Conservation (phyloP, 2,888 invertebrate species). For the Pilophorus perplexus region DNA sequence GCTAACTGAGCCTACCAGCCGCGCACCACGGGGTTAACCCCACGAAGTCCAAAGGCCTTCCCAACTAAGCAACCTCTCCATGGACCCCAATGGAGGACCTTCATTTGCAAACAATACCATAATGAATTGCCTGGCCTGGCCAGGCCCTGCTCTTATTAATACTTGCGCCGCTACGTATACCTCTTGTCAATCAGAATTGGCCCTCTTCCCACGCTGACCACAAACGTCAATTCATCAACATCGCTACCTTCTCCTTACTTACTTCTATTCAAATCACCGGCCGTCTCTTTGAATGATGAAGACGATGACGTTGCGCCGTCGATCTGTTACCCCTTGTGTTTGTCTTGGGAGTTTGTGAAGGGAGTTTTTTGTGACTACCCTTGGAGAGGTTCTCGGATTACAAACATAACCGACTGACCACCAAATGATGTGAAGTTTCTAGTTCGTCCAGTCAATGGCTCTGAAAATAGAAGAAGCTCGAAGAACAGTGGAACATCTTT, state of each 20-base stretch:
- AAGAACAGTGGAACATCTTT: too few relatives aligned
- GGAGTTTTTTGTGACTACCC: conserved; percentile 9
- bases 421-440: too few relatives aligned
- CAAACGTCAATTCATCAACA: conserved; percentile 29
- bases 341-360: conserved; percentile 4
- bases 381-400: conserved; percentile 8
- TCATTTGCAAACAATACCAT: conserved; percentile 20
- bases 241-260: conserved; percentile 10
- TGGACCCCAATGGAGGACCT: background rate
- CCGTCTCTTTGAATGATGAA: conserved; percentile 18
- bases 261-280: conserved; percentile 11
- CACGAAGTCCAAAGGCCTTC: too few relatives aligned
- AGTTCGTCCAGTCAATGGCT: too few relatives aligned
- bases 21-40: too few relatives aligned
- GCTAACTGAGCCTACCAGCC: too few relatives aligned
- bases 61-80: too few relatives aligned
- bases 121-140: conserved; percentile 11
- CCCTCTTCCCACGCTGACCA: conserved; percentile 24
- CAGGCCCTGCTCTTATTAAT: conserved; percentile 19
- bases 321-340: conserved; percentile 9
- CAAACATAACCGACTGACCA: conserved; percentile 3
- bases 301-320: too few relatives aligned
- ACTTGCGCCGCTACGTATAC: conserved; percentile 21
- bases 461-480: too few relatives aligned
- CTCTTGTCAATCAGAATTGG: conserved; percentile 26